Percentiles rank a stretch among this genome's conserved stretches.
These are phyloP conservation scores for Gallinago undulata DNA, from an alignment of 2,113 vertebrate species.

Conservation along the genomic window DNA sequence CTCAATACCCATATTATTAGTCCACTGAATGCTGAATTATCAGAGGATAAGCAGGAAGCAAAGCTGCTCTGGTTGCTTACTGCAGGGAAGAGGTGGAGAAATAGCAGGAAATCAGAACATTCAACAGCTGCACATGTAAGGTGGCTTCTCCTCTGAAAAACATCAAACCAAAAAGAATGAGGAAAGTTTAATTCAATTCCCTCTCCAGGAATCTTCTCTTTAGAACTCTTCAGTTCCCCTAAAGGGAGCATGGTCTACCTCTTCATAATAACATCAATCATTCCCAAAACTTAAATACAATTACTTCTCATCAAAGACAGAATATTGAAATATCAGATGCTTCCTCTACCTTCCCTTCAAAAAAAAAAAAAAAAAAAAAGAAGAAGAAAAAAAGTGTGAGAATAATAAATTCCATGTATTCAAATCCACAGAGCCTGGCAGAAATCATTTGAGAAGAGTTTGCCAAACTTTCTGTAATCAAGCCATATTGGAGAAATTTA, in stretches of 20 bases:
- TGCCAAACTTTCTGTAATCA: background rate
- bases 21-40: background rate
- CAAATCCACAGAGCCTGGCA: background rate
- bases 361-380: background rate
- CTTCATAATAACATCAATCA: background rate
- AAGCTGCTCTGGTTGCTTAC: slow-evolving; percentile 23
- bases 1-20: slow-evolving; percentile 16
- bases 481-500: background rate
- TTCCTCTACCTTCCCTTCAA: too few species aligned
- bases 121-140: background rate
- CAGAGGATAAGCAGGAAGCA: slow-evolving; percentile 36
- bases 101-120: slow-evolving; percentile 14
- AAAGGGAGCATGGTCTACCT: background rate
- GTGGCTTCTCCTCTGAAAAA: background rate
- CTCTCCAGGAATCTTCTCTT: background rate
- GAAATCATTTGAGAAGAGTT: background rate
- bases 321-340: background rate
- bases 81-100: background rate
- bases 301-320: background rate
- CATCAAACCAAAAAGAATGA: background rate
- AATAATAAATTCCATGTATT: background rate
- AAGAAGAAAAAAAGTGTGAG: background rate
- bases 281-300: background rate
- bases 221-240: background rate
- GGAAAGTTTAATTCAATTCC: background rate